Evolutionary conservation across 2,113 vertebrate species (phyloP), one percentile per base, ranked within the genome.

Genomic region (Haemorhous mexicanus): DNA sequence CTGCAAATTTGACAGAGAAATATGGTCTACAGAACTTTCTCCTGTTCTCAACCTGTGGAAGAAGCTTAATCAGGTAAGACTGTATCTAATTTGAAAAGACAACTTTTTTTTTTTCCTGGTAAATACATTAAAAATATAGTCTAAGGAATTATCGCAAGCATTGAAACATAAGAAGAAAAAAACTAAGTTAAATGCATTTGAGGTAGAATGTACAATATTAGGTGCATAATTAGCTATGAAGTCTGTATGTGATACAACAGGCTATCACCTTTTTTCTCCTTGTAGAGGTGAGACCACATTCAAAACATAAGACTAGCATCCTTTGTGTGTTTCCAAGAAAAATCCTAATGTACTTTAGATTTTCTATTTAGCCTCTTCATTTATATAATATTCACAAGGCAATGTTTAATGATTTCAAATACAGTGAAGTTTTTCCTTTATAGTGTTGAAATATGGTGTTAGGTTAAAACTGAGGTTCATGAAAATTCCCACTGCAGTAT

Each of bases 11-110:
- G 99, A 99, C 95, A 98, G 99, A 96, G 99, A 99, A 97, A 97
- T 99, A 83, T 99, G 99, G 99, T 99, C 99, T 20, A 98, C 98
- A 88, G 99, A 99, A 72, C 98, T 99, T 72, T 99, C 99, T 75
- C 99, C 99, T 53, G 94, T 99, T 74, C 99, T 99, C 89, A 99
- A 98, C 94, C 97, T 99, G 27, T 99, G 99, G 99, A 99, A 99
- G 97, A 99, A 99, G 94, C 98, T 99, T 85, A 99, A 99, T 94
- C 99, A 99, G 99, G 99, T 99, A 93, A 88, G 98, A 93, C 79
- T 64, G 27, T 9, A 66, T 18, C 20, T 79, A 63, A 62, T 89
- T 74, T 85, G 15, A 69, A 89, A 87, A 64, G 4, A 27, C 10
- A 44, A 22, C 7, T 22, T 56, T 28, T 79, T 27, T 49, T 47